A percentile compares a stretch with the other conserved stretches of the same genome.
phyloP scores from a whole-genome alignment of 2,113 vertebrate species.

The Cebus imitator region DNA sequence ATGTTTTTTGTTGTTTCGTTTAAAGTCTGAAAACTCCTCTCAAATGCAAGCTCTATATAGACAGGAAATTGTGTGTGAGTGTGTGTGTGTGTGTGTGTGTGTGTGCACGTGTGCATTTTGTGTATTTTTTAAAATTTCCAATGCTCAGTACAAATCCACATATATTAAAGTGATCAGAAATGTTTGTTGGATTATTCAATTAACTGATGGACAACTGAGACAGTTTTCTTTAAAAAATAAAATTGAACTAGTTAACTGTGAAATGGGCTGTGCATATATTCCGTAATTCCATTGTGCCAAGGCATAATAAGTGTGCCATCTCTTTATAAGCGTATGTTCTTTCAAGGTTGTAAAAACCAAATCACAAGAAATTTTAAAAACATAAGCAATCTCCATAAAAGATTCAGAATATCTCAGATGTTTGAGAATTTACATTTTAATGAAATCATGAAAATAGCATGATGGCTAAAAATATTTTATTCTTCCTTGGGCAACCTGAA shows the following conservation, averaged over 20 bases:
- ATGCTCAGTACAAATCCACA: not conserved
- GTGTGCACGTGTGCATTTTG: accelerated
- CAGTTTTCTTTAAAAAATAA: not conserved
- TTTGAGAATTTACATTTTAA: conserved; percentile 15
- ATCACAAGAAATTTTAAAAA: not conserved
- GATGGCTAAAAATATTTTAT: not conserved
- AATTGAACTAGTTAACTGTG: conserved; percentile 10
- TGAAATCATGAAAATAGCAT: conserved; percentile 7
- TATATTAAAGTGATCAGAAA: conserved; percentile 8
- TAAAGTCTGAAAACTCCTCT: not conserved
- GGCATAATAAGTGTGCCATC: not conserved
- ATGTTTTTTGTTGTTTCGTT: not conserved
- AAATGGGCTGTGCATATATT: not conserved
- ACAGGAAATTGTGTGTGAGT: not conserved
- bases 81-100: not conserved
- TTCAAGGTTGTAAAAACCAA: not conserved
- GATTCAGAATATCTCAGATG: not conserved
- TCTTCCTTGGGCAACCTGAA: not conserved
- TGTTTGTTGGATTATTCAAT: not conserved
- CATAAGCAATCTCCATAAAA: not conserved
- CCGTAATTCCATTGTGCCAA: not conserved
- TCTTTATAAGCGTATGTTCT: not conserved
- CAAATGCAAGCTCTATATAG: not conserved
- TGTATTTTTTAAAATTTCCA: not conserved
- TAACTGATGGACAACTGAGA: not conserved